These are phyloP conservation scores for Alosa alosa DNA, from an alignment of 2,113 vertebrate species.

Conservation along the genomic window DNA sequence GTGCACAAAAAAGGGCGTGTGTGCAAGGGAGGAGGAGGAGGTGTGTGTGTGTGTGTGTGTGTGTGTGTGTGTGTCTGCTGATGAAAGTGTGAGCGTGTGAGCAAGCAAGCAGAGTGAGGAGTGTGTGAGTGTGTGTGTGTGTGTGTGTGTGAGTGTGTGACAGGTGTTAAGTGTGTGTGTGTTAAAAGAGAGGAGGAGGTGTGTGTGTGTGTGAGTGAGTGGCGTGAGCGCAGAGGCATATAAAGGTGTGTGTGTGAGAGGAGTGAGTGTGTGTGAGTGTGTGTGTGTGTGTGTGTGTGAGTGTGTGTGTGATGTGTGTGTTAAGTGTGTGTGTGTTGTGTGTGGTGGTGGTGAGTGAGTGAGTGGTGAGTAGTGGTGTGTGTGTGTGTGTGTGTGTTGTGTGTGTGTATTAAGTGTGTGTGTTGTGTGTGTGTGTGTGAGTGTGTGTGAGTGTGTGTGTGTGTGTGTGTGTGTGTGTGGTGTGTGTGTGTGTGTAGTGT, in stretches of 20 bases:
- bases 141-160: neutral
- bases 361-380: neutral
- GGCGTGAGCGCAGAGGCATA: no score
- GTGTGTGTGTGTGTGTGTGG: neutral
- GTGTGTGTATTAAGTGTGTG: no score
- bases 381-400: no score
- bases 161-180: no score
- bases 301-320: neutral
- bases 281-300: neutral
- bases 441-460: neutral
- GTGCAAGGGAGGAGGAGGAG: no score
- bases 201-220: neutral
- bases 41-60: no score
- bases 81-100: no score
- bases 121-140: neutral
- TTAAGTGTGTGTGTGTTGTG: no score
- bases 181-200: no score
- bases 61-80: no score
- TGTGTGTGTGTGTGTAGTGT: neutral
- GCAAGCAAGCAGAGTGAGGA: no score
- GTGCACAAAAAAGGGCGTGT: no score
- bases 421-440: neutral
- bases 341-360: neutral
- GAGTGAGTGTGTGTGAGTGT: neutral
- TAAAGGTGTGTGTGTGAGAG: neutral